phyloP scores from a whole-genome alignment of 2,888 invertebrate species.

The Lasius fuliginosus region DNA sequence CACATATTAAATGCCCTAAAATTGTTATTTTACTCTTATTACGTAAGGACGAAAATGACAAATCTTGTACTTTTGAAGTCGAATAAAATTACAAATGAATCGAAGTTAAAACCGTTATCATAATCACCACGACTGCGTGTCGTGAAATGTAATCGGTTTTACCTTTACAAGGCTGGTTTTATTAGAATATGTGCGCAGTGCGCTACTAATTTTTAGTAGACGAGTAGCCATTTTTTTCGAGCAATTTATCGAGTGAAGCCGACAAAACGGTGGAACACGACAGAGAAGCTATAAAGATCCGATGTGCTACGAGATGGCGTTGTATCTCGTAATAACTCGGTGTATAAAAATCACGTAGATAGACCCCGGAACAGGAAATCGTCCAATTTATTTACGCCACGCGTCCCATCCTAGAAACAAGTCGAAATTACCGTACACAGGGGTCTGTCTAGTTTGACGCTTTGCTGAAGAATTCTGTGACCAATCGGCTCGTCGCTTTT shows the following conservation, averaged over 20 bases:
- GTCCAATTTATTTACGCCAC: no score
- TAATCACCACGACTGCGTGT: background rate
- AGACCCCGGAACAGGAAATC: no score
- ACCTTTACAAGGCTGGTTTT: slow-evolving; percentile 84
- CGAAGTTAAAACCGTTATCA: background rate
- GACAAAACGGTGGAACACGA: background rate
- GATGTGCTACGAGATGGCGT: background rate
- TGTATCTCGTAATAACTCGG: background rate
- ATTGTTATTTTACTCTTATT: slow-evolving; percentile 61
- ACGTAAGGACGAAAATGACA: slow-evolving; percentile 77
- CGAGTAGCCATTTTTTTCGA: slow-evolving; percentile 85
- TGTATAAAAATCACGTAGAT: background rate
- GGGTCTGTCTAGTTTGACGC: background rate
- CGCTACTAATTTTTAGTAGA: slow-evolving; percentile 83
- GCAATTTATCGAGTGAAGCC: background rate
- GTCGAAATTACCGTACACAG: no score
- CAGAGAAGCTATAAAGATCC: background rate
- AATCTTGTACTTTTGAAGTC: background rate
- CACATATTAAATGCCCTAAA: background rate
- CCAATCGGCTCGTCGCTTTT: background rate
- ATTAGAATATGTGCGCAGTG: slow-evolving; percentile 82
- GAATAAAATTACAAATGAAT: background rate
- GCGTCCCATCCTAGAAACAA: no score
- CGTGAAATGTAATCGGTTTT: slow-evolving; percentile 50
- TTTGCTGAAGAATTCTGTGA: background rate